These are phyloP conservation scores for Aleiodes alternator DNA, from an alignment of 2,888 invertebrate genomes.

Conservation along the genomic window DNA sequence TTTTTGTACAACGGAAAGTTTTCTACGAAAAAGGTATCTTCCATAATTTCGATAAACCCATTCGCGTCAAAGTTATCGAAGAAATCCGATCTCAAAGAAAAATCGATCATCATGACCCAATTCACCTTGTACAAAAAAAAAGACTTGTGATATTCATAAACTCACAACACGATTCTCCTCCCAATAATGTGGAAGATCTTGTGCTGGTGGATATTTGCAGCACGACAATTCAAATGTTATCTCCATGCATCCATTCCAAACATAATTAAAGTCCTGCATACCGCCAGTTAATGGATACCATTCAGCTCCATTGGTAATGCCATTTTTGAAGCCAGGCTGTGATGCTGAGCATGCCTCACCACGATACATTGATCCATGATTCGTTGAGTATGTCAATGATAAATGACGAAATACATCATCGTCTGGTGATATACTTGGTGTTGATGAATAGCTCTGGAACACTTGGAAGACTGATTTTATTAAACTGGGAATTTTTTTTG, in stretches of 20 bases:
- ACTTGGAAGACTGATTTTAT: conserved; percentile 76
- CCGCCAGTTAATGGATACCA: conserved; percentile 95
- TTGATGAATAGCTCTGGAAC: conserved; percentile 89
- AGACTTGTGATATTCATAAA: conserved; percentile 6
- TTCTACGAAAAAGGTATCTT: too few species aligned
- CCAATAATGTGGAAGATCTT: conserved; percentile 90
- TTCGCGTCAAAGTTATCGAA: too few species aligned
- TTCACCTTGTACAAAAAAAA: background rate
- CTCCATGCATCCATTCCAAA: conserved; percentile 96
- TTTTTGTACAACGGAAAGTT: too few species aligned
- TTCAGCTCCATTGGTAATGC: conserved; percentile 95
- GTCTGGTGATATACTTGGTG: conserved; percentile 91
- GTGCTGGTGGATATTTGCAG: conserved; percentile 92
- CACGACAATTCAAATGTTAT: conserved; percentile 96
- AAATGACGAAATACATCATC: conserved; percentile 94
- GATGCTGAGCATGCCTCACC: conserved; percentile 89
- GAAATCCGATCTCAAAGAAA: too few species aligned
- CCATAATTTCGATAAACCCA: too few species aligned
- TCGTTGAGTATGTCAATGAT: conserved; percentile 88
- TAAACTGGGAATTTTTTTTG: background rate
- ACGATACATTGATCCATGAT: conserved; percentile 92
- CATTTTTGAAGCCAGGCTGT: conserved; percentile 87
- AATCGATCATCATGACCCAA: background rate
- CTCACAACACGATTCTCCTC: conserved; percentile 89
- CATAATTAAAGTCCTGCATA: conserved; percentile 96